Evolutionary conservation across 2,888 invertebrate genomes (phyloP), one percentile per base, ranked within the genome.

Genomic region (Nomada ruficornis): DNA sequence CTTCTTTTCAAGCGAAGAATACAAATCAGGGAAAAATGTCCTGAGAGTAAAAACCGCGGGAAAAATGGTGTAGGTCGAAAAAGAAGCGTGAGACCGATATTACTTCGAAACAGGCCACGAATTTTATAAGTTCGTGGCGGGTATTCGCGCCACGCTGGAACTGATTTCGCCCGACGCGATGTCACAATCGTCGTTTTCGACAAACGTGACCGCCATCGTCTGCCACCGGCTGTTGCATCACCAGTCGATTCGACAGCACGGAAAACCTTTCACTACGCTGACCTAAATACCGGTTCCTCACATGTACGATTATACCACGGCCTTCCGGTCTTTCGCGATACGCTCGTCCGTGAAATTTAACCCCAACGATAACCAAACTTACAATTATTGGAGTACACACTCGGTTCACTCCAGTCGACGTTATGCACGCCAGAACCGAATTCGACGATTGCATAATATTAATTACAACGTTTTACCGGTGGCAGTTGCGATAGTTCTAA

Each of bases 261-360:
- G 88, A 91, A 91, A 90, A 88, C 88, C 88, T 90, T 89, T 90
- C 88, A 88, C 87, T 71, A 60, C 57, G 75, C 10, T 80, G 88
- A 75, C 88, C 87, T 83, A 71, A 85, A 86, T 88, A 82, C 68
- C 73, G 54, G 71, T 44, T 73, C 62, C 74, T 26, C 75, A 64
- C 63, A 59, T 68, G 54, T 44, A 57, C 18, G 26, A 77, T 82
- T 75, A 82, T 54, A 72, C 59, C 15, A n/a, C 36, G 83, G 42
- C 55, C 81, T 86, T 86, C 78, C 82, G 76, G 69, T 59, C 23
- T n/a, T 2, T 29, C 42, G 2, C 23, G 63, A 65, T 44, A 52
- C 60, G 54, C 44, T 69, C 63, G 7, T 23, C 23, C 59, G 26
- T 26, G 64, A 65, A 79, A 63, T 23, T 42, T 15, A 64, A 44